A percentile compares a stretch with the other conserved stretches of the same genome.
Conservation (phyloP, 2,797 vertebrate species). For the Alauda arvensis region DNA sequence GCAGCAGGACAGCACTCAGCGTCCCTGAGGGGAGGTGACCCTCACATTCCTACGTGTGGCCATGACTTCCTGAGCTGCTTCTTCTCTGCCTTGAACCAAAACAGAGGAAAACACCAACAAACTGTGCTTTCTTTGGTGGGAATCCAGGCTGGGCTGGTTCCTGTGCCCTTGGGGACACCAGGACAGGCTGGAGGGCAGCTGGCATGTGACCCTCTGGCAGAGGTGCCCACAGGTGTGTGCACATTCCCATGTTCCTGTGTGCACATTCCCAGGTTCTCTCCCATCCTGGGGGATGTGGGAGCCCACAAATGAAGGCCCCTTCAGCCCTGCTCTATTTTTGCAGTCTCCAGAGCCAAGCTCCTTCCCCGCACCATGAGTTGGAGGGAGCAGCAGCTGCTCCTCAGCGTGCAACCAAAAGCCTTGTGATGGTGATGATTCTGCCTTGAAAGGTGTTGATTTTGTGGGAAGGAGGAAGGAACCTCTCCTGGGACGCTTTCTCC, state of each 20-base stretch:
- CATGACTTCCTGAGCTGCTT: accelerated
- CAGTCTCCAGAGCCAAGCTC: background rate
- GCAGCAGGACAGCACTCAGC: background rate
- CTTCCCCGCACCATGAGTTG: background rate
- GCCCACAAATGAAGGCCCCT: background rate
- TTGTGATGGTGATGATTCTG: background rate
- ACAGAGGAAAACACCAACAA: background rate
- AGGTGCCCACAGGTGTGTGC: background rate
- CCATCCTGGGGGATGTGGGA: background rate
- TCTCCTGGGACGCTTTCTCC: background rate
- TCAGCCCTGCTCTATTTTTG: background rate
- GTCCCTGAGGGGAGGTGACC: background rate
- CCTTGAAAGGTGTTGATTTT: background rate
- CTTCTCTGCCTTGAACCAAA: background rate
- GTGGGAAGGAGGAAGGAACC: background rate
- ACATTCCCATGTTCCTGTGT: accelerated
- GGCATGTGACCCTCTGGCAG: accelerated
- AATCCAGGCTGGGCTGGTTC: background rate
- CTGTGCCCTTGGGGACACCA: background rate
- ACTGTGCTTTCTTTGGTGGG: accelerated
- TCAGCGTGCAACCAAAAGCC: background rate
- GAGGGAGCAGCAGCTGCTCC: slow-evolving; percentile 26
- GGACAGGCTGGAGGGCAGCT: background rate
- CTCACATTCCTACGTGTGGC: accelerated
- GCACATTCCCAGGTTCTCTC: background rate